Evolutionary conservation across 2,888 invertebrate species (phyloP).

Genomic region (Cheilosia variabilis): DNA sequence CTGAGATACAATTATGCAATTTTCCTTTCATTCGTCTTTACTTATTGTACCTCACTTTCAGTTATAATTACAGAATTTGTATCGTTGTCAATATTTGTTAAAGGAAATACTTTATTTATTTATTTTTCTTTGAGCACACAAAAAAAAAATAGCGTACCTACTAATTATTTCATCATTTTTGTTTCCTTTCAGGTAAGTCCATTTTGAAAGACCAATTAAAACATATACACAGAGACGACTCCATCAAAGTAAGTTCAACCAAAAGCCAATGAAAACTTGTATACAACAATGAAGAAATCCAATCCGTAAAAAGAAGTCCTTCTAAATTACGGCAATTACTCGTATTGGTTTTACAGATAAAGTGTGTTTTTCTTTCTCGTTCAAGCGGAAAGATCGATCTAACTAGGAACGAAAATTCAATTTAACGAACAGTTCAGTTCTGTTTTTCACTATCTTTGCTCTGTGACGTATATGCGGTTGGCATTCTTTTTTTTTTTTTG

Average conservation of each 20-base stretch:
- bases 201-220: slow-evolving; percentile 20
- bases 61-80: too few species aligned
- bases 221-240: slow-evolving; percentile 1
- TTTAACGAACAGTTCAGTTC: slow-evolving; percentile 13
- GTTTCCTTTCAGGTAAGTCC: slow-evolving; percentile 62
- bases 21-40: too few species aligned
- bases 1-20: too few species aligned
- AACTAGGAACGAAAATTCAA: slow-evolving; percentile 10
- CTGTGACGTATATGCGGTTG: background rate
- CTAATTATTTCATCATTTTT: slow-evolving; percentile 16
- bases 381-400: background rate
- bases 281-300: background rate
- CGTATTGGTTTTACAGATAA: slow-evolving; percentile 21
- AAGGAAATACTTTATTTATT: background rate
- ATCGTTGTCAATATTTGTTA: background rate
- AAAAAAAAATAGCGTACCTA: background rate
- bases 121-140: background rate
- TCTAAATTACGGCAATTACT: slow-evolving; percentile 28
- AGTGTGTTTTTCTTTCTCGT: slow-evolving; percentile 13
- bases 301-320: slow-evolving; percentile 15
- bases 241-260: slow-evolving; percentile 50
- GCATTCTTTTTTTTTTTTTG: slow-evolving; percentile 2
- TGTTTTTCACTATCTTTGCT: background rate
- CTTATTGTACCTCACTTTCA: too few species aligned
- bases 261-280: slow-evolving; percentile 30